Percentiles rank a stretch among this genome's conserved stretches.
Evolutionary conservation across 2,797 vertebrate species (phyloP).

Genomic region (Anguilla pacifica): DNA sequence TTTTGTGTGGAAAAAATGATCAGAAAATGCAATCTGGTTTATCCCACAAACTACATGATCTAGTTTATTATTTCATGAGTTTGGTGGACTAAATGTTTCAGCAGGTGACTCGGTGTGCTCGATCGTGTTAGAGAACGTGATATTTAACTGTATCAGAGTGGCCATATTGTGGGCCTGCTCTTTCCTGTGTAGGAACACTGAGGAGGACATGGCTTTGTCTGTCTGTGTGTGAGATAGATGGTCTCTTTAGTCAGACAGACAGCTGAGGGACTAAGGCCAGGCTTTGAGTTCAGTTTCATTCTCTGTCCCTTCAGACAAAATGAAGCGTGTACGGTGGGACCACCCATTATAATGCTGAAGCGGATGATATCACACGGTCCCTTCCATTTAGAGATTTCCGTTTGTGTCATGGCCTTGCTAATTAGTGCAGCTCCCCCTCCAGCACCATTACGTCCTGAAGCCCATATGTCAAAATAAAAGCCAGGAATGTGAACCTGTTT

Average conservation of each 20-base stretch:
- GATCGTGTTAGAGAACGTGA: neutral
- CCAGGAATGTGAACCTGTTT: neutral
- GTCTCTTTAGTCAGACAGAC: neutral
- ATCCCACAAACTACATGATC: neutral
- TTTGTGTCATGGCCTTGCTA: neutral
- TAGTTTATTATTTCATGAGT: too few relatives aligned
- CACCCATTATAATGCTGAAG: neutral
- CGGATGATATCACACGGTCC: neutral
- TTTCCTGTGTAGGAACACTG: neutral
- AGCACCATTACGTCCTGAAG: neutral
- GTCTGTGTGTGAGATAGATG: neutral
- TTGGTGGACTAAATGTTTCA: too few relatives aligned
- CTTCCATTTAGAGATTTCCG: neutral
- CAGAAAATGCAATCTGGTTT: neutral
- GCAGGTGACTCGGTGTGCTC: too few relatives aligned
- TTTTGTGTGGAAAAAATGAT: neutral
- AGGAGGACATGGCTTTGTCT: neutral
- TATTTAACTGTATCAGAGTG: neutral
- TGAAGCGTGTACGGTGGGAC: neutral
- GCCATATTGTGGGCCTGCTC: neutral
- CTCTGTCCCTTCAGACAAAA: conserved; percentile 11
- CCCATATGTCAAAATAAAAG: neutral
- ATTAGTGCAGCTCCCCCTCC: neutral
- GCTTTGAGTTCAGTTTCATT: conserved; percentile 21
- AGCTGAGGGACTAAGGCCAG: neutral